Conservation (phyloP, 2,113 vertebrate species). For the Columba livia region DNA sequence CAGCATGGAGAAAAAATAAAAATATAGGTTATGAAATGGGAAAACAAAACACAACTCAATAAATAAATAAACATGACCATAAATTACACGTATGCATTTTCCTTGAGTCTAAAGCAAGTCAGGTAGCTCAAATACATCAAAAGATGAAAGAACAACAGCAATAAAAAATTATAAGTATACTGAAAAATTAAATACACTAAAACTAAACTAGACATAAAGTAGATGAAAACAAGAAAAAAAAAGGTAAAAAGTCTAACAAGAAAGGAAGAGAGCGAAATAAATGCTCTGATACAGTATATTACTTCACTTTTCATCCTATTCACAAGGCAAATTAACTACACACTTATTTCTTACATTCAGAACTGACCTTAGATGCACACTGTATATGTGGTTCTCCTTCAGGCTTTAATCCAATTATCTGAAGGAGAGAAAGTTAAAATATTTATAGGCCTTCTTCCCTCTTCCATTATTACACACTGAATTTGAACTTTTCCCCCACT, state of each 20-base stretch:
- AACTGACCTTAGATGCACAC: constrained; percentile 87
- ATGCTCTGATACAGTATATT: background rate
- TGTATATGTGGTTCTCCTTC: constrained; percentile 83
- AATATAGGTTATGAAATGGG: constrained; percentile 71
- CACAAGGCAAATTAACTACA: background rate
- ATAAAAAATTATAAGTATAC: background rate
- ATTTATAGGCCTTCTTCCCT: background rate
- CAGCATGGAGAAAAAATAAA: constrained; percentile 87
- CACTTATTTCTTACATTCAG: constrained; percentile 9
- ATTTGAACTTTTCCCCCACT: background rate
- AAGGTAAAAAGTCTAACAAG: background rate
- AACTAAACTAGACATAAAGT: background rate
- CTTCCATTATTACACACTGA: background rate
- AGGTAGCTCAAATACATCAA: background rate
- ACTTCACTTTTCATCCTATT: background rate
- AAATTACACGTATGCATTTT: background rate
- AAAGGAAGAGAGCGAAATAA: background rate
- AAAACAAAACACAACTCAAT: constrained; percentile 51
- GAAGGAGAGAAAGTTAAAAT: constrained; percentile 35
- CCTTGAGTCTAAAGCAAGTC: background rate
- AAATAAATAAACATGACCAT: background rate
- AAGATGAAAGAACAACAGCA: background rate
- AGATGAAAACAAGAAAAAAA: background rate
- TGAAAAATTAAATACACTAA: constrained; percentile 7
- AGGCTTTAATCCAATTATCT: constrained; percentile 94